Percentiles rank a stretch among this genome's conserved stretches.
phyloP scores from a whole-genome alignment of 2,888 invertebrate genomes.

The Pedicia rivosa region DNA sequence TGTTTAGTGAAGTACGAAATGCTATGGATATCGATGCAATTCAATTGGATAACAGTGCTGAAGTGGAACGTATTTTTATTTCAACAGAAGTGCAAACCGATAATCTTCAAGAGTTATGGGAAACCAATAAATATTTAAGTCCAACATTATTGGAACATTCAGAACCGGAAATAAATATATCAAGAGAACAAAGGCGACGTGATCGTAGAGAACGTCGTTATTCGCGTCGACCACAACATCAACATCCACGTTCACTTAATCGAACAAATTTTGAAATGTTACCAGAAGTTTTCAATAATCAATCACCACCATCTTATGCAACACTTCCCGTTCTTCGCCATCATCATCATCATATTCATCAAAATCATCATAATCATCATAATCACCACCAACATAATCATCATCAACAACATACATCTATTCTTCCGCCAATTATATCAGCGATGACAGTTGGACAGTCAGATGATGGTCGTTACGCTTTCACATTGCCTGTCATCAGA shows the following conservation, averaged over 20 bases:
- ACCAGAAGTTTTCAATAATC: conserved; percentile 37
- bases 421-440: conserved; percentile 26
- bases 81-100: conserved; percentile 68
- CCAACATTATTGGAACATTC: conserved; percentile 10
- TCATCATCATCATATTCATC: no score
- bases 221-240: conserved; percentile 24
- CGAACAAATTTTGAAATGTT: conserved; percentile 16
- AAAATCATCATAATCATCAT: no score
- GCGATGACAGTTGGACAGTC: conserved; percentile 27
- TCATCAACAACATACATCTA: no score
- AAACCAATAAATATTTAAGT: conserved; percentile 9
- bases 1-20: no score
- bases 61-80: conserved; percentile 47
- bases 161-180: conserved; percentile 6
- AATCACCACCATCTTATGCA: conserved; percentile 47
- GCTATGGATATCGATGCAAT: no score
- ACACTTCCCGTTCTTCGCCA: conserved; percentile 31
- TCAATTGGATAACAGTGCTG: no score
- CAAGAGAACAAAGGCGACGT: conserved; percentile 26
- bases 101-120: conserved; percentile 25
- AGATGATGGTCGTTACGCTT: conserved; percentile 27
- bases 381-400: no score
- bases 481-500: conserved; percentile 30
- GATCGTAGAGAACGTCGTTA: conserved; percentile 40
- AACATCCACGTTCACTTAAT: conserved; percentile 20